These are phyloP conservation scores for Gobio occitaniae DNA, from an alignment of 2,797 vertebrate species.

Conservation along the genomic window DNA sequence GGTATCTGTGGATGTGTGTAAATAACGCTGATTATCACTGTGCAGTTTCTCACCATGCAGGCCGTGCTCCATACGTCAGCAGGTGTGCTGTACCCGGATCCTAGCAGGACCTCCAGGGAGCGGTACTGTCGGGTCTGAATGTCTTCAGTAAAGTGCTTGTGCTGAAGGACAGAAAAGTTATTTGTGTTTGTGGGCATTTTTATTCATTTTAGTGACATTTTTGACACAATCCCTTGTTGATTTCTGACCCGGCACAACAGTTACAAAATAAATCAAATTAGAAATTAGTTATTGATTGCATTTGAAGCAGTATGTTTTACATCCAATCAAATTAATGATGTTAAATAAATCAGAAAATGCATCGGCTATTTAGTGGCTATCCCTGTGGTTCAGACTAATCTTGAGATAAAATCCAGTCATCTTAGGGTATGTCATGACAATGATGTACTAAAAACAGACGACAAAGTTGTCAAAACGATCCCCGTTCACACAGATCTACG, in stretches of 20 bases:
- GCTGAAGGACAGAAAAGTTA: constrained; percentile 69
- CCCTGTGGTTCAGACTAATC: not conserved
- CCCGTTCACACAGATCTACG: too few relatives aligned
- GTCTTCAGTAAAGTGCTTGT: constrained; percentile 95
- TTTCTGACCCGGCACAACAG: not conserved
- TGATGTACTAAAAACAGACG: too few relatives aligned
- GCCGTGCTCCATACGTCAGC: constrained; percentile 95
- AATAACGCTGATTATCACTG: not conserved
- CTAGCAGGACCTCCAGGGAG: constrained; percentile 91
- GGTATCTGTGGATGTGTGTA: not conserved
- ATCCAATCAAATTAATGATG: too few relatives aligned
- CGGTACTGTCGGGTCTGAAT: constrained; percentile 95
- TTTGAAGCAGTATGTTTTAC: too few relatives aligned
- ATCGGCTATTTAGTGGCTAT: too few relatives aligned
- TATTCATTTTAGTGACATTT: not conserved
- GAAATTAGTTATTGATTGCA: not conserved
- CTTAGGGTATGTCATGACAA: not conserved
- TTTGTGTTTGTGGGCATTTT: not conserved
- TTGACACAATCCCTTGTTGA: not conserved
- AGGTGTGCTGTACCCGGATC: constrained; percentile 86
- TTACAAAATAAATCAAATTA: not conserved
- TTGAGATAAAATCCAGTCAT: not conserved
- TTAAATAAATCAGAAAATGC: too few relatives aligned
- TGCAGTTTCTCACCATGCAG: constrained; percentile 84
- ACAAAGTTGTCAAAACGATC: too few relatives aligned